A percentile compares a stretch with the other conserved stretches of the same genome.
phyloP scores from a whole-genome alignment of 2,113 vertebrate genomes.

The Halcyon malimbica region DNA sequence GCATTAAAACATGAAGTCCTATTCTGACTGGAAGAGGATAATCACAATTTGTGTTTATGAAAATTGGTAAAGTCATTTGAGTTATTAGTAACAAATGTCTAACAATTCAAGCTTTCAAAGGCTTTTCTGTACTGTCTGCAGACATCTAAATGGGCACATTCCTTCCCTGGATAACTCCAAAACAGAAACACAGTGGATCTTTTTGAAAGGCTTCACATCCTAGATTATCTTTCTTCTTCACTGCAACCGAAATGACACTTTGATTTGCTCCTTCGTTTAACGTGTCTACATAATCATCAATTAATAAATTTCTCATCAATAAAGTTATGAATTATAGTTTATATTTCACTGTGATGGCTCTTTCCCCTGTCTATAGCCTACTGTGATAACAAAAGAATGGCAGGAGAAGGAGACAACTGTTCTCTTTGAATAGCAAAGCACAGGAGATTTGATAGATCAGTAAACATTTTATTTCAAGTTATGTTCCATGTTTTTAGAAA shows the following conservation, averaged over 20 bases:
- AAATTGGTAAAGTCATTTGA: conserved; percentile 9
- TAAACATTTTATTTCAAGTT: not conserved
- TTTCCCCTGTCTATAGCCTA: not conserved
- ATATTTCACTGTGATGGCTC: not conserved
- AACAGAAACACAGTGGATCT: accelerated
- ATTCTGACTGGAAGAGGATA: not conserved
- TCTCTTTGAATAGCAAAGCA: not conserved
- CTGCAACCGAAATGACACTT: accelerated
- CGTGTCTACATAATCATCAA: not conserved
- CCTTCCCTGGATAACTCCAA: not conserved
- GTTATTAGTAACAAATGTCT: conserved; percentile 68
- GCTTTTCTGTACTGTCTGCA: conserved; percentile 18
- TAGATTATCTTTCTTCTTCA: not conserved
- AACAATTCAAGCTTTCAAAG: conserved; percentile 15
- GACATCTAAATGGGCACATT: accelerated
- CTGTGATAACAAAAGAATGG: not conserved
- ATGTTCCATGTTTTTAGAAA: not conserved
- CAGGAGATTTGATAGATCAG: not conserved
- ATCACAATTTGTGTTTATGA: conserved; percentile 24
- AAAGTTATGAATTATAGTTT: not conserved
- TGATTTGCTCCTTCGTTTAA: not conserved
- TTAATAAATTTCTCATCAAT: not conserved
- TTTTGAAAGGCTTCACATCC: not conserved
- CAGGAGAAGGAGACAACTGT: not conserved
- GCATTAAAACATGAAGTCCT: conserved; percentile 4